Evolutionary conservation across 2,797 vertebrate genomes (phyloP).

Genomic region (Phataginus tricuspis): DNA sequence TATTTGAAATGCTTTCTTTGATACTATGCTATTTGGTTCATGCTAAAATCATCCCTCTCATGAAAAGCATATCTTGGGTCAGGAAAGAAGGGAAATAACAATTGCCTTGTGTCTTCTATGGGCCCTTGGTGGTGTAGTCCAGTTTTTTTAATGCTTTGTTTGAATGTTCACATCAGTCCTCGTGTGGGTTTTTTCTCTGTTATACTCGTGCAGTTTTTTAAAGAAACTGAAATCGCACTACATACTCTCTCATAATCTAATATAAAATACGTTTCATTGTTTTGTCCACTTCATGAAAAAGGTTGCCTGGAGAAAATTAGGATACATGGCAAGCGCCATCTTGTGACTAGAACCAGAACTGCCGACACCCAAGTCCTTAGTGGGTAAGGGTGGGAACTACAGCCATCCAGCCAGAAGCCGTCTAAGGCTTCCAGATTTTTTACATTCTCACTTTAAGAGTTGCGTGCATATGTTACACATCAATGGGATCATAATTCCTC

Average conservation of each 20-base stretch:
- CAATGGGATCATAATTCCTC: not conserved
- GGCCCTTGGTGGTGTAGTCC: no score
- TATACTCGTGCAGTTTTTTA: not conserved
- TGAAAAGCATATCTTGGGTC: not conserved
- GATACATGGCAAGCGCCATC: not conserved
- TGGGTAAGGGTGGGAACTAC: not conserved
- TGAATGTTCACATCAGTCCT: not conserved
- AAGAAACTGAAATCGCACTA: not conserved
- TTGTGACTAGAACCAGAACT: constrained; percentile 54
- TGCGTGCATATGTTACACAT: not conserved
- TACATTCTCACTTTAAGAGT: not conserved
- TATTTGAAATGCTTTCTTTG: not conserved
- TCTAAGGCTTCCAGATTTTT: constrained; percentile 17
- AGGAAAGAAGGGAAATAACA: constrained; percentile 20
- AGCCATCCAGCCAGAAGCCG: not conserved
- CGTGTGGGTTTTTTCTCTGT: not conserved
- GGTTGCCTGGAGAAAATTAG: constrained; percentile 33
- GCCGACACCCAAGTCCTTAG: not conserved
- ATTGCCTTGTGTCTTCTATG: not conserved
- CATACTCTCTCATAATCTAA: not conserved
- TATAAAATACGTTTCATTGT: not conserved
- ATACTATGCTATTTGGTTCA: not conserved
- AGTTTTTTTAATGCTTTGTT: not conserved
- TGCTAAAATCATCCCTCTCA: constrained; percentile 4
- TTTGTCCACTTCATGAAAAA: constrained; percentile 61